phyloP scores from a whole-genome alignment of 2,113 vertebrate species.

The Lepisosteus osseus region DNA sequence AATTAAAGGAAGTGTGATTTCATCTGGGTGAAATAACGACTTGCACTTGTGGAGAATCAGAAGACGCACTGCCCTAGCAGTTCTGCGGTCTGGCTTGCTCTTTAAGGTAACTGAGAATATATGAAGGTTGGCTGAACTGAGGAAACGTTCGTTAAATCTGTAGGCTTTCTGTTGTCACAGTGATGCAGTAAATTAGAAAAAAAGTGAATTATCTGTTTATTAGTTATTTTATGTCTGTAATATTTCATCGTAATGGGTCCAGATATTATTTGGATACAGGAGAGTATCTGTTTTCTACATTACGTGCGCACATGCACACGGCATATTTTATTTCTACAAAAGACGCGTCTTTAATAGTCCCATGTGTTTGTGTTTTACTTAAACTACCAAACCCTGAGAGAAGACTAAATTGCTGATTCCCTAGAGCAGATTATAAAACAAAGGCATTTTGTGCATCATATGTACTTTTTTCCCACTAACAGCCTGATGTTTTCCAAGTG shows the following conservation, averaged over 20 bases:
- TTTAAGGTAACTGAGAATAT: constrained; percentile 23
- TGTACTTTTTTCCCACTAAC: too few relatives aligned
- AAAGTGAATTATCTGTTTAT: constrained; percentile 59
- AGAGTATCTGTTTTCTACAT: constrained; percentile 67
- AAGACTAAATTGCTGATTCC: constrained; percentile 59
- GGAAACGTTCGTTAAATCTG: constrained; percentile 27
- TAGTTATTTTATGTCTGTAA: constrained; percentile 51
- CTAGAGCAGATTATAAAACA: constrained; percentile 66
- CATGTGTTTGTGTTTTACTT: constrained; percentile 75
- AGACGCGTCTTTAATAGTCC: constrained; percentile 58
- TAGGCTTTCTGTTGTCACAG: constrained; percentile 23
- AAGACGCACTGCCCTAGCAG: neutral
- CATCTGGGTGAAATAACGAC: too few relatives aligned
- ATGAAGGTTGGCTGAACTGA: constrained; percentile 30
- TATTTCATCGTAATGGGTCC: constrained; percentile 52
- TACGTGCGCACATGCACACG: constrained; percentile 43
- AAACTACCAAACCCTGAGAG: constrained; percentile 62
- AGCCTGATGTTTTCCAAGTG: too few relatives aligned
- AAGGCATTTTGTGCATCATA: constrained; percentile 58
- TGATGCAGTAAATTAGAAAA: constrained; percentile 42
- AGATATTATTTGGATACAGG: constrained; percentile 33
- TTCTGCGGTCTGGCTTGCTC: constrained; percentile 12
- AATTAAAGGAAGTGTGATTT: too few relatives aligned
- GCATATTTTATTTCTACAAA: constrained; percentile 26
- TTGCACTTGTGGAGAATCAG: constrained; percentile 11